Base-by-base conservation (phyloP, 2,113 vertebrate species). In the Albula glossodonta region DNA sequence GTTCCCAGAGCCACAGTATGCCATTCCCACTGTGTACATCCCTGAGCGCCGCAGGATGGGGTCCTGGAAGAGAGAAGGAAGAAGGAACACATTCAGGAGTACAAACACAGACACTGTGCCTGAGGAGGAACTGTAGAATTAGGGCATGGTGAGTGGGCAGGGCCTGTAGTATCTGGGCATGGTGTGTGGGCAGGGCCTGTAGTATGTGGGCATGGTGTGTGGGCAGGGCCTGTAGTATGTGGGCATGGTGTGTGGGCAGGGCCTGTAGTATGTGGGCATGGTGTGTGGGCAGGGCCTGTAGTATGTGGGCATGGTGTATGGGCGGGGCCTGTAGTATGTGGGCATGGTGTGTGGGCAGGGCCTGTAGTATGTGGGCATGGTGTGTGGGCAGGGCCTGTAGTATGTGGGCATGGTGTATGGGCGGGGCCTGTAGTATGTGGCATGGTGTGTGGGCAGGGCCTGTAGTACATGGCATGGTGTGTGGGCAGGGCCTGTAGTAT, bases 11-110 rank as follows among this genome's bases (percentile, higher is more conserved):
- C 98, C 98, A 52, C 98, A 99, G 90, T 99, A 99, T 17, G 98
- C 98, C 98, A 99, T 99, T 84, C 97, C 98, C 78, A 99, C 98
- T 0, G 98, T 98, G 95, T 99, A 99, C 98, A 99, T 99, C 92
- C 98, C 98, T 31, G 98, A 99, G 49, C 98, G 96, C 79, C 98
- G 96, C 88, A 99, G 96, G 92, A 99, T 99, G 25, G 98, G 98
- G 90, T 99, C 98, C 98, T 99, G 93, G 41, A 88, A 0, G 15
- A 31, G 56, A 74, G 88, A 87, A 88, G 83, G 89, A 94, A 94
- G 79, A 93, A 48, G 90, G 91, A 93, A 83, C 93, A 93, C 89
- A 91, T 60, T 86, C 86, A 79, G 15, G 17, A 19, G 60, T 41
- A 41, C 31, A 22, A 66, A 22, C 17, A 66, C 60, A 22, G 17